Evolutionary conservation across 2,888 invertebrate genomes (phyloP).

Genomic region (Polyommatus iphigenia): DNA sequence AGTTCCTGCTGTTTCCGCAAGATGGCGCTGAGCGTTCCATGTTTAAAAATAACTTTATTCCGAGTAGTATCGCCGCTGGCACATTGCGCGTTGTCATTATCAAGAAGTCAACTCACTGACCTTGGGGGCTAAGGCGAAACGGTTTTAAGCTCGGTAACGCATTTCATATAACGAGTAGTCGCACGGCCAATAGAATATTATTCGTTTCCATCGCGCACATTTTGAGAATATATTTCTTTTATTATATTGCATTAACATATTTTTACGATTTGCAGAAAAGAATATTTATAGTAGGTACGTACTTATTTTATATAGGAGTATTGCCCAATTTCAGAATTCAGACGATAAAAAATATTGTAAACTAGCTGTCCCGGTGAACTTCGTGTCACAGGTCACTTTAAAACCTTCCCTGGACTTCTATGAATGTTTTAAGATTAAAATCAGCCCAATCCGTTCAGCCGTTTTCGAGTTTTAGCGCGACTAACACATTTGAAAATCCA

Average conservation of each 20-base stretch:
- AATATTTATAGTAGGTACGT: not conserved
- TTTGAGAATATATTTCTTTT: not conserved
- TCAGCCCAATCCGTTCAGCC: too few relatives aligned
- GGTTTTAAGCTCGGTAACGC: slow-evolving; percentile 7
- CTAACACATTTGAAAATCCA: too few relatives aligned
- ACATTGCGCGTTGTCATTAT: slow-evolving; percentile 59
- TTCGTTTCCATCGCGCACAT: not conserved
- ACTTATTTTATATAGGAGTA: not conserved
- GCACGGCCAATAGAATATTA: not conserved
- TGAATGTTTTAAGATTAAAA: too few relatives aligned
- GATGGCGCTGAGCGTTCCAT: slow-evolving; percentile 57
- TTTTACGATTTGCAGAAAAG: not conserved
- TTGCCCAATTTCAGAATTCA: not conserved
- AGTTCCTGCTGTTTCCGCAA: slow-evolving; percentile 41
- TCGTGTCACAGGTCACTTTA: too few relatives aligned
- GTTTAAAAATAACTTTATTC: slow-evolving; percentile 61
- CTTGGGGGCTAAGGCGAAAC: slow-evolving; percentile 60
- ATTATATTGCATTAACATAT: not conserved
- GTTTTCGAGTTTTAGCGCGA: too few relatives aligned
- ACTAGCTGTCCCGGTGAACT: too few relatives aligned
- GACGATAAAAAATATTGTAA: too few relatives aligned
- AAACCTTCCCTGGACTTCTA: too few relatives aligned
- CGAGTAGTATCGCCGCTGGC: slow-evolving; percentile 32
- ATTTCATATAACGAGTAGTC: slow-evolving; percentile 38
- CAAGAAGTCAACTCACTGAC: slow-evolving; percentile 65